Base-by-base conservation (phyloP, 2,113 vertebrate species). In the Symphodus melops region DNA sequence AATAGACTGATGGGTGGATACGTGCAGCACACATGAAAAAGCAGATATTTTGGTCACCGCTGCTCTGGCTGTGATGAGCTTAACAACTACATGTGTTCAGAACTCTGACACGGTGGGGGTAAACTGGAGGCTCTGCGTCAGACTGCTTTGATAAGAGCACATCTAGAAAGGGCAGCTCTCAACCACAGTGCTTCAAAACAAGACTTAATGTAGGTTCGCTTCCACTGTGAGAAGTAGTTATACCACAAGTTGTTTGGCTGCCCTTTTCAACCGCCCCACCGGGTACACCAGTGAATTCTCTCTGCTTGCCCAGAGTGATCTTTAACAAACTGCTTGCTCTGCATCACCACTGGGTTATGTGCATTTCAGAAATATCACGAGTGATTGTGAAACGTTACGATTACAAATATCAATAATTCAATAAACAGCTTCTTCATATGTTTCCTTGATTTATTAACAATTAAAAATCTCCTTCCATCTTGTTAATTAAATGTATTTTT, bases 181-280 rank as follows among this genome's bases (percentile, higher is more conserved):
- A 61, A 77, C 64, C 62, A 61, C 60, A 20, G 8, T 1, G 14
- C 71, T 48, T 75, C 62, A 75, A 14, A 75, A 49, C 71, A 10
- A 25, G 68, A 58, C 72, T 72, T 74, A 77, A 79, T 69, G 73
- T 23, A 68, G 77, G 64, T 59, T 72, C 68, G 67, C 48, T 37
- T 64, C 57, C 63, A 74, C 65, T 19, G 68, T 56, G 70, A 81
- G 62, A 23, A 37, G 78, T 72, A 20, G 52, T 58, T 75, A 52
- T 77, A 83, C 82, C 62, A 16, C 8, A n/a, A 81, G 64, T 79
- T 88, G 75, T 90, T 88, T 88, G 69, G 65, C 60, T 87, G 89
- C 80, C 82, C 89, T 90, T 90, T 90, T 69, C 85, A 78, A 33
- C 67, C 9, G 16, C 41, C 49, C 69, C 75, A 70, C 42, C 6